Conservation (phyloP, 2,797 vertebrate species). For the Rhinella marina region DNA sequence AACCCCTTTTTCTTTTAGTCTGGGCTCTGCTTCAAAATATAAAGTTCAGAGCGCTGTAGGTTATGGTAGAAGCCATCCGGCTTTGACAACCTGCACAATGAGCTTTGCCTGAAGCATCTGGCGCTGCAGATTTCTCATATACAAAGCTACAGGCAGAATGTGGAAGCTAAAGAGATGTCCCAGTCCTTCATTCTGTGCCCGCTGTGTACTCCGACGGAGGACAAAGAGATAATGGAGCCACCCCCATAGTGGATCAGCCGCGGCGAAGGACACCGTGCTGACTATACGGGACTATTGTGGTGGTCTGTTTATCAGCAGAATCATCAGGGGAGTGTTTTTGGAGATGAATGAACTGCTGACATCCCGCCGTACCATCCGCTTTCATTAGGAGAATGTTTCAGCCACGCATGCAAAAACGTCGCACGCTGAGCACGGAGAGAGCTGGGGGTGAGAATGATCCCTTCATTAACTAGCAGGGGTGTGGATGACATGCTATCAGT, state of each 20-base stretch:
- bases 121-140: background rate
- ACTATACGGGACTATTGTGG: background rate
- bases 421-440: background rate
- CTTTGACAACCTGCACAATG: slow-evolving; percentile 37
- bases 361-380: slow-evolving; percentile 22
- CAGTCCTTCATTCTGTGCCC: slow-evolving; percentile 1
- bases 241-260: background rate
- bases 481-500: slow-evolving; percentile 9
- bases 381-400: background rate
- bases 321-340: slow-evolving; percentile 22
- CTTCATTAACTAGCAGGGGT: slow-evolving; percentile 6
- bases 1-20: background rate
- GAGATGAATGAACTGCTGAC: slow-evolving; percentile 26
- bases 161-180: slow-evolving; percentile 4
- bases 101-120: slow-evolving; percentile 39
- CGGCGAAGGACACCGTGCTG: background rate
- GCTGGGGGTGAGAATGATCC: background rate
- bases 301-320: slow-evolving; percentile 24
- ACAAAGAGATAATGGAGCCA: slow-evolving; percentile 16
- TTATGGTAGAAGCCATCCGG: slow-evolving; percentile 22
- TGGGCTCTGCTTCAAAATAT: background rate
- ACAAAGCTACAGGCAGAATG: slow-evolving; percentile 20
- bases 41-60: slow-evolving; percentile 1
- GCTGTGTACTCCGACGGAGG: slow-evolving; percentile 22
- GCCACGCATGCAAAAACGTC: background rate